Conservation (phyloP, 2,888 invertebrate genomes). For the Amphipoea oculea region DNA sequence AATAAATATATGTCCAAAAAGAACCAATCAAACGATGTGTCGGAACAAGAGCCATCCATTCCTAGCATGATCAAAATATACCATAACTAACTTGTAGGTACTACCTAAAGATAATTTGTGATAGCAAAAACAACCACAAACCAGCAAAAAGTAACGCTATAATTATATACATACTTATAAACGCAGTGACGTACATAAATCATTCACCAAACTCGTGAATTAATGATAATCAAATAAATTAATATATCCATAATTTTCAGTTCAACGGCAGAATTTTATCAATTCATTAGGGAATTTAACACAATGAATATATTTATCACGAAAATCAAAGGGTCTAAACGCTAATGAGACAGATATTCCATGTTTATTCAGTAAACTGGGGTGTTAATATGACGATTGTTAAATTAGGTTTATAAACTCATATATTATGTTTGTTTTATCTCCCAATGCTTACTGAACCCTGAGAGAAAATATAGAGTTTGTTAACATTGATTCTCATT, state of each 20-base stretch:
- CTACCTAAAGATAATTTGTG: neutral
- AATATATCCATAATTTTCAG: neutral
- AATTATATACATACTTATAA: constrained; percentile 5
- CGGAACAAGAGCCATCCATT: neutral
- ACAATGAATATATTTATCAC: constrained; percentile 1
- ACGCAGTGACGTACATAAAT: constrained; percentile 16
- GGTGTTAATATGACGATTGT: neutral
- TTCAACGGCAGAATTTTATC: neutral
- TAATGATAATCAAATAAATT: neutral
- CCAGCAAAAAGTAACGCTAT: constrained; percentile 31
- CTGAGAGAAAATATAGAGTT: constrained; percentile 17
- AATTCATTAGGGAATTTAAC: neutral
- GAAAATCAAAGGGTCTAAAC: neutral
- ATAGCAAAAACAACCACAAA: neutral
- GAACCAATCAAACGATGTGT: neutral
- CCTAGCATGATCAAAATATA: constrained; percentile 7
- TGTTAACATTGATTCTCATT: constrained; percentile 18
- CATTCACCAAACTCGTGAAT: neutral
- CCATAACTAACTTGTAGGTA: neutral
- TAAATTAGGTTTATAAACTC: constrained; percentile 13
- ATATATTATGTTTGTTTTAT: constrained; percentile 8
- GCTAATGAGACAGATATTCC: constrained; percentile 16
- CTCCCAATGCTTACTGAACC: neutral
- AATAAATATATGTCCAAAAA: too few species aligned
- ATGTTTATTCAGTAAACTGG: constrained; percentile 2